phyloP scores from a whole-genome alignment of 2,113 vertebrate genomes.

The rat (Rattus norvegicus) region GRCr8 NC_086022.1:29076001-29076500 shows the following conservation, averaged over 20 bases:
- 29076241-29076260: no score
- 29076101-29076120: not conserved
- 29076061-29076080: not conserved
- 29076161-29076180: not conserved
- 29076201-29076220: not conserved
- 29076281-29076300: not conserved
- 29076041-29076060: no score
- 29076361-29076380: not conserved
- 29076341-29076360: constrained; percentile 18
- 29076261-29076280: not conserved
- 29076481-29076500: not conserved
- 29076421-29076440: not conserved
- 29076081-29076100: not conserved
- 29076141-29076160: not conserved
- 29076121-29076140: not conserved
- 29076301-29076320: not conserved
- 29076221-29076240: not conserved
- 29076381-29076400: constrained; percentile 28
- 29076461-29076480: constrained; percentile 14
- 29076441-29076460: not conserved
- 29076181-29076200: not conserved
- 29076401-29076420: not conserved
- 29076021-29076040: no score
- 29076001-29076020: not conserved
- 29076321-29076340: constrained; percentile 55